Percentiles rank a stretch among this genome's conserved stretches.
Evolutionary conservation across 2,797 vertebrate genomes (phyloP).

Genomic region (Halcyon leucocephala): DNA sequence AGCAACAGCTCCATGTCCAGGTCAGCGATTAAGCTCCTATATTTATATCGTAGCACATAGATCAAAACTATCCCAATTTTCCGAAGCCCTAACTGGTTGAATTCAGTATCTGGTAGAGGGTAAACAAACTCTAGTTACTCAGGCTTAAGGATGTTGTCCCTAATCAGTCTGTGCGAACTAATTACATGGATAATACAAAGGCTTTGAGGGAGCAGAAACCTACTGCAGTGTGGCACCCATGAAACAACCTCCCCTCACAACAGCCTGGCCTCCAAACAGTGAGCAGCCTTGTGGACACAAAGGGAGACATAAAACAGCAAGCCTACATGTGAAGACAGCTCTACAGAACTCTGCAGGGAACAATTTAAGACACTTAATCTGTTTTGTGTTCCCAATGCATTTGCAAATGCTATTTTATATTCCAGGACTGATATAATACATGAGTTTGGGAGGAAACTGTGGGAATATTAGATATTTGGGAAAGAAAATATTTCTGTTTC

Average conservation of each 20-base stretch:
- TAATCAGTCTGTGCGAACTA: neutral
- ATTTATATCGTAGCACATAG: neutral
- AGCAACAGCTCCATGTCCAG: neutral
- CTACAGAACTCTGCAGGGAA: neutral
- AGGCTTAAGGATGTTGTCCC: neutral
- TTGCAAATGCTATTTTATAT: neutral
- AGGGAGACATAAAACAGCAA: neutral
- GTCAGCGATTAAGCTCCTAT: neutral
- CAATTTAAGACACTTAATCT: neutral
- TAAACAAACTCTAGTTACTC: neutral
- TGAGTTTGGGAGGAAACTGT: neutral
- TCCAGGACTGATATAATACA: neutral
- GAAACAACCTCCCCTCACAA: neutral
- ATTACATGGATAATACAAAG: rapidly evolving
- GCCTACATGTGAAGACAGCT: neutral
- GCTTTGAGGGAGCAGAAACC: neutral
- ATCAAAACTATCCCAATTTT: neutral
- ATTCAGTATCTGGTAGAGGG: neutral
- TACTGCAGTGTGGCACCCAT: neutral
- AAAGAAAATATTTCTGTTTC: neutral
- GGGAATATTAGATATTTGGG: neutral
- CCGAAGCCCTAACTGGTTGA: neutral
- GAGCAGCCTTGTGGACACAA: neutral
- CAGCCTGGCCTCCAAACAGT: neutral
- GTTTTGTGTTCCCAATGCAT: neutral